Percentiles rank a stretch among this genome's conserved stretches.
phyloP scores from a whole-genome alignment of 2,797 vertebrate species.

The Notamacropus eugenii region DNA sequence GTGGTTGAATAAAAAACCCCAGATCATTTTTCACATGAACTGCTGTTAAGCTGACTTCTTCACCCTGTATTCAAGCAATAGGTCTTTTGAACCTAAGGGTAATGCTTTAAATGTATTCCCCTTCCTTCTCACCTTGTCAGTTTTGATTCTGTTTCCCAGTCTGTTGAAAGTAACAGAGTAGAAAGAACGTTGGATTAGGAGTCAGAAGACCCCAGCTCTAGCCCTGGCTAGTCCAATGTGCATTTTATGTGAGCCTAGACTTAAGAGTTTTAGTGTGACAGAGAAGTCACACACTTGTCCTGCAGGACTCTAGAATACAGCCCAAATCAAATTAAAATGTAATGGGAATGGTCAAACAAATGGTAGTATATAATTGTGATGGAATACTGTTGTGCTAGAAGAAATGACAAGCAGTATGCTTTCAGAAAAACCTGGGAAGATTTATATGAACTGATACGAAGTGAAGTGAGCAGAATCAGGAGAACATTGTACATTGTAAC shows the following conservation, averaged over 20 bases:
- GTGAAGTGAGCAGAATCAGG: neutral
- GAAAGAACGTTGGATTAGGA: neutral
- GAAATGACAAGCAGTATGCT: neutral
- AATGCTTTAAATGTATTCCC: neutral
- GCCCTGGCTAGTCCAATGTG: neutral
- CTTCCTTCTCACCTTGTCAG: neutral
- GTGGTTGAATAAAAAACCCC: neutral
- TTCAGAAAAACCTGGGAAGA: neutral
- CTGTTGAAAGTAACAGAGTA: neutral
- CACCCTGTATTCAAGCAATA: neutral
- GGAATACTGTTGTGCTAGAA: neutral
- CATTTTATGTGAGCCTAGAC: neutral
- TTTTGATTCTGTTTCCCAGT: neutral
- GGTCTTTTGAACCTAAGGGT: neutral
- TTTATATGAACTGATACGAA: neutral
- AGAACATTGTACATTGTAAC: neutral
- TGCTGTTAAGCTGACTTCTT: neutral
- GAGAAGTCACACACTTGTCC: neutral
- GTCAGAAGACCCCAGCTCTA: neutral
- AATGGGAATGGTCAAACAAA: neutral
- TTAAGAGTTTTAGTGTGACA: neutral
- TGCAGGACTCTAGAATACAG: neutral
- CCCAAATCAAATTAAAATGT: neutral
- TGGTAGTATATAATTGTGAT: neutral
- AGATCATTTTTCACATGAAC: neutral